Evolutionary conservation across 2,888 invertebrate genomes (phyloP), one percentile per base, ranked within the genome.

Genomic region (Stenodera caucasica): DNA sequence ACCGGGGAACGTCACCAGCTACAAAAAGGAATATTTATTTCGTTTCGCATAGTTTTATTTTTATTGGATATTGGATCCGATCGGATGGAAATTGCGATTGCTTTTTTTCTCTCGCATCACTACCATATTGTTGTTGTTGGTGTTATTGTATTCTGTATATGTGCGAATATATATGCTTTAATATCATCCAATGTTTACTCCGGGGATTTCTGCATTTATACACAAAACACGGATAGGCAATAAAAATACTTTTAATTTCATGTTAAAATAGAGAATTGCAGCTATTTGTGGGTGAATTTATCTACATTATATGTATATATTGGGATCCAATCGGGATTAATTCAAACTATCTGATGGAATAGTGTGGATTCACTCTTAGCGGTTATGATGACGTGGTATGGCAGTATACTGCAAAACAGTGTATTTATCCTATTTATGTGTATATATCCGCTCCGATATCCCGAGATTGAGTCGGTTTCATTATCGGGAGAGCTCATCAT

Each of bases 401-500:
- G 35, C 35, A 14, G 35, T 35, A 14, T n/a, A n/a, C 35, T 14
- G 14, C 14, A 35, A 35, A 35, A n/a, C n/a, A n/a, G n/a, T n/a
- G n/a, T n/a, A n/a, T n/a, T n/a, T n/a, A n/a, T n/a, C n/a, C n/a
- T n/a, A n/a, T 40, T 15, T 45, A 45, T 12, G 8, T 40, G 8
- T 45, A 4, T 45, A 45, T 45, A 18, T 45, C 45, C 11, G 15
- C 68, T 60, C 58, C 68, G 62, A 65, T 63, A 63, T 63, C 65
- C 59, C 52, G 61, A 77, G 78, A 78, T 77, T 78, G 77, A 77
- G 74, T 75, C 74, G 77, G 77, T 81, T 81, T 81, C 81, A 81
- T 81, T 81, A 81, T 80, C 79, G 80, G 79, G 77, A 81, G 78
- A 81, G 79, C 80, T 81, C 80, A 80, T 81, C 80, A 81, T 81